Evolutionary conservation across 2,888 invertebrate species (phyloP).

Genomic region (Drosophila anceps): DNA sequence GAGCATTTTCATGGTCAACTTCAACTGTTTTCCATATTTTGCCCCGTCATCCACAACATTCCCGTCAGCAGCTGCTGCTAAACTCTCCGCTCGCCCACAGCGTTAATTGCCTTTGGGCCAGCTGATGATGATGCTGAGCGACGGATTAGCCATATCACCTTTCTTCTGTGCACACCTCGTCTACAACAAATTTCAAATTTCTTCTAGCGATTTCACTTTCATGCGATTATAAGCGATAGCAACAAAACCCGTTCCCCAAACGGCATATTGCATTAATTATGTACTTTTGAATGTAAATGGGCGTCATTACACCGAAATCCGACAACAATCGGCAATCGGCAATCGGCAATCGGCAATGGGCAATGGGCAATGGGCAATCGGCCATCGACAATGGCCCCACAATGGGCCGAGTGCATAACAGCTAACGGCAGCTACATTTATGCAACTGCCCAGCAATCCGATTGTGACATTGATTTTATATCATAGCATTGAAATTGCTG

Average conservation of each 20-base stretch:
- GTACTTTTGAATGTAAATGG: slow-evolving; percentile 57
- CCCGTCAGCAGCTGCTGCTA: slow-evolving; percentile 1
- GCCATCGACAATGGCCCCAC: slow-evolving; percentile 6
- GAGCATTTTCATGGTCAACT: slow-evolving; percentile 66
- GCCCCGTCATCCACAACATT: slow-evolving; percentile 32
- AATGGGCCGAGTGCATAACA: slow-evolving; percentile 36
- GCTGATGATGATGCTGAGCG: background rate
- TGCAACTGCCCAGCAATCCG: slow-evolving; percentile 44
- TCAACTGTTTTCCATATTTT: slow-evolving; percentile 50
- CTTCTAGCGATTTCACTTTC: slow-evolving; percentile 75
- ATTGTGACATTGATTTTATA: slow-evolving; percentile 76
- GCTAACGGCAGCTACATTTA: slow-evolving; percentile 44
- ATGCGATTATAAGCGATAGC: slow-evolving; percentile 10
- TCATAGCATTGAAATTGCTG: slow-evolving; percentile 19
- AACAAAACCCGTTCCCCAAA: slow-evolving; percentile 60
- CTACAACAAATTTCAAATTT: slow-evolving; percentile 36
- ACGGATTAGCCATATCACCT: slow-evolving; percentile 25
- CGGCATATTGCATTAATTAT: slow-evolving; percentile 68
- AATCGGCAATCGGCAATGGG: background rate
- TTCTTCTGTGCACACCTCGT: slow-evolving; percentile 20
- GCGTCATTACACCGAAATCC: slow-evolving; percentile 44
- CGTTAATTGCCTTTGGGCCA: slow-evolving; percentile 5
- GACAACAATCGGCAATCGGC: slow-evolving; percentile 12
- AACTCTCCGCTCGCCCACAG: background rate
- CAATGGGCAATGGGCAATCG: background rate